Evolutionary conservation across 1,140 invertebrate species (phyloP).

Genomic region (Zaprionus gabonicus): DNA sequence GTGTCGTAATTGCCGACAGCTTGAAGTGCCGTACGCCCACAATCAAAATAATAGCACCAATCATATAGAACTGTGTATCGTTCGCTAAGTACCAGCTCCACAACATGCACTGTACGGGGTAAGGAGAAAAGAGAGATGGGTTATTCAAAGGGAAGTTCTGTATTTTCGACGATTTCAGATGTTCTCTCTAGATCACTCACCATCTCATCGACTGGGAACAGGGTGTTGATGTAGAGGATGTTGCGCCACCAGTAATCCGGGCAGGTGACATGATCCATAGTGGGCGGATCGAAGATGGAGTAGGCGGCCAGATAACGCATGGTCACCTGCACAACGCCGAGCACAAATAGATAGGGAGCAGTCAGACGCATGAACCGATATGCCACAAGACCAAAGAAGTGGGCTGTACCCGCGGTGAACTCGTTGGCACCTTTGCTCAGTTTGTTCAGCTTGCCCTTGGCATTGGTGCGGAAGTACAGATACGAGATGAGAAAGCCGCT

Average conservation of each 20-base stretch:
- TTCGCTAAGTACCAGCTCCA: slow-evolving; percentile 96
- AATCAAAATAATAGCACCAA: slow-evolving; percentile 91
- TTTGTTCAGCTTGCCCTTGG: slow-evolving; percentile 91
- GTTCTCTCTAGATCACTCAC: slow-evolving; percentile 85
- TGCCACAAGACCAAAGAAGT: slow-evolving; percentile 91
- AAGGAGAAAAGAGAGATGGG: not conserved
- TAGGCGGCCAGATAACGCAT: slow-evolving; percentile 93
- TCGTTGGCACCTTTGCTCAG: slow-evolving; percentile 89
- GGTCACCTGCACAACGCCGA: slow-evolving; percentile 91
- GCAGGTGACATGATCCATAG: slow-evolving; percentile 91
- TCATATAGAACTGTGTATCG: slow-evolving; percentile 93
- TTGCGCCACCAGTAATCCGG: slow-evolving; percentile 95
- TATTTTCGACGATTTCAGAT: not conserved
- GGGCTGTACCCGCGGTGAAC: slow-evolving; percentile 88
- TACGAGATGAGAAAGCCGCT: slow-evolving; percentile 93
- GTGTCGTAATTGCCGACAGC: slow-evolving; percentile 87
- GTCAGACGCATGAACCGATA: slow-evolving; percentile 93
- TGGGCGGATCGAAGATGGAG: slow-evolving; percentile 92
- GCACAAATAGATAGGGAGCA: slow-evolving; percentile 92
- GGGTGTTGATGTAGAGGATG: slow-evolving; percentile 92
- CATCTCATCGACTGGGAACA: slow-evolving; percentile 94
- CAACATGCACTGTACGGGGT: slow-evolving; percentile 89
- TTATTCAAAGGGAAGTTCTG: not conserved
- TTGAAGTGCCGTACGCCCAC: slow-evolving; percentile 90
- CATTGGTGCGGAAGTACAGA: slow-evolving; percentile 92